Evolutionary conservation across 2,888 invertebrate genomes (phyloP), one percentile per base, ranked within the genome.

Genomic region (Acrocyrtus sp.): DNA sequence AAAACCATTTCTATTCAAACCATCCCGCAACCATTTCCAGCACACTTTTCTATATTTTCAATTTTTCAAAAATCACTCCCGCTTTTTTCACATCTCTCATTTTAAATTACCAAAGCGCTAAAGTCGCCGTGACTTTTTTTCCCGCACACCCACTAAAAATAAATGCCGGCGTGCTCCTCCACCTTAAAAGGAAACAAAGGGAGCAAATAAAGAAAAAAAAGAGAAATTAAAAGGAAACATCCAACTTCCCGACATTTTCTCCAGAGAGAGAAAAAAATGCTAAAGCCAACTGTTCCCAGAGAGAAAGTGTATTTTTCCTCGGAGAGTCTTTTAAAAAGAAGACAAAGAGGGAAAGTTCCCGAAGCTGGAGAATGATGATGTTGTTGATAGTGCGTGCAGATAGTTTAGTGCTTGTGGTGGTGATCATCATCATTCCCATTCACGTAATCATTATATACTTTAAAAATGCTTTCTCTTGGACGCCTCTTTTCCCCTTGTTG

Each of bases 401-500:
- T n/a, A n/a, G n/a, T n/a, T n/a, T n/a, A n/a, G n/a, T n/a, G n/a
- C n/a, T n/a, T n/a, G n/a, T n/a, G n/a, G n/a, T n/a, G n/a, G n/a
- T 68, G 63, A 63, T 72, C 72, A 72, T 72, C 63, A 48, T 72
- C 63, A 72, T 72, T 58, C n/a, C n/a, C n/a, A n/a, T n/a, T n/a
- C n/a, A n/a, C n/a, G n/a, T n/a, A n/a, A n/a, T n/a, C n/a, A n/a
- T n/a, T n/a, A n/a, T n/a, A n/a, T 72, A 60, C 72, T 61, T 75
- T 72, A 75, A 77, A 72, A 72, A 68, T 74, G n/a, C 75, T 80
- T 78, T 78, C 78, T 70, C 79, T 72, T 79, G 78, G 78, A 75
- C 74, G 76, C 50, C 65, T 79, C 79, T 56, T 80, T 80, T 79
- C 75, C 78, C 67, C 60, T 50, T 62, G 56, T 65, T 63, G 67